Conservation (phyloP, 37 sponge, comb jelly and placozoan genomes). For the Crambe crambe region DNA sequence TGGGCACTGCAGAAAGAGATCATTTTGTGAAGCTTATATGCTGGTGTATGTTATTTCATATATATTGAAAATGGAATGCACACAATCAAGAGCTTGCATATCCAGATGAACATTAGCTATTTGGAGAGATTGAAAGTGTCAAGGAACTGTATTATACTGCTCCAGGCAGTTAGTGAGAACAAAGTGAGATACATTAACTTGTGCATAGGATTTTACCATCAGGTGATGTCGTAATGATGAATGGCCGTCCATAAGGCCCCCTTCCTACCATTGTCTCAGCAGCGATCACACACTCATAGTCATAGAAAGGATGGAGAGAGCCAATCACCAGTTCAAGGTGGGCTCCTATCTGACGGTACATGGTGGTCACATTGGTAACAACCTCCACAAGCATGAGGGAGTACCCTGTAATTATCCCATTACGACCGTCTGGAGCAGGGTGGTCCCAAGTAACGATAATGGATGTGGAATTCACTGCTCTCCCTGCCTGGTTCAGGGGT, state of each 20-base stretch:
- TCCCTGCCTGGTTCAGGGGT: conserved; percentile 8
- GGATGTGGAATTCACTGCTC: conserved; percentile 10
- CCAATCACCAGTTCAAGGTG: not conserved
- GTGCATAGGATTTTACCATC: not conserved
- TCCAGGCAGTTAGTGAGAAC: too few species aligned
- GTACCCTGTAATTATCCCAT: conserved; percentile 39
- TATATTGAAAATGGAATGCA: too few species aligned
- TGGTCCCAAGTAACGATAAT: conserved; percentile 28
- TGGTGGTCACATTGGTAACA: not conserved
- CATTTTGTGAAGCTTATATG: too few species aligned
- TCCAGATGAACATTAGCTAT: too few species aligned
- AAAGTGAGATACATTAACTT: not conserved
- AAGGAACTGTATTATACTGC: not conserved
- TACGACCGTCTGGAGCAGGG: conserved; percentile 8
- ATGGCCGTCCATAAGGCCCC: conserved; percentile 27
- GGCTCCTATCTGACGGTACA: not conserved
- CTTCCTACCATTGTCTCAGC: conserved; percentile 40
- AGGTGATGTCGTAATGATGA: not conserved
- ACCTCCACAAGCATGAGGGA: not conserved
- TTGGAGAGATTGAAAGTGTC: not conserved
- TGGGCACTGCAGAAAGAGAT: conserved; percentile 1
- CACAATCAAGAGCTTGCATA: too few species aligned
- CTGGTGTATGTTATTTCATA: too few species aligned
- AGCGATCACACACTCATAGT: conserved; percentile 24
- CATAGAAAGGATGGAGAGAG: conserved; percentile 35